phyloP scores from a whole-genome alignment of 2,797 vertebrate genomes.

The Mormyrops boulengeri region DNA sequence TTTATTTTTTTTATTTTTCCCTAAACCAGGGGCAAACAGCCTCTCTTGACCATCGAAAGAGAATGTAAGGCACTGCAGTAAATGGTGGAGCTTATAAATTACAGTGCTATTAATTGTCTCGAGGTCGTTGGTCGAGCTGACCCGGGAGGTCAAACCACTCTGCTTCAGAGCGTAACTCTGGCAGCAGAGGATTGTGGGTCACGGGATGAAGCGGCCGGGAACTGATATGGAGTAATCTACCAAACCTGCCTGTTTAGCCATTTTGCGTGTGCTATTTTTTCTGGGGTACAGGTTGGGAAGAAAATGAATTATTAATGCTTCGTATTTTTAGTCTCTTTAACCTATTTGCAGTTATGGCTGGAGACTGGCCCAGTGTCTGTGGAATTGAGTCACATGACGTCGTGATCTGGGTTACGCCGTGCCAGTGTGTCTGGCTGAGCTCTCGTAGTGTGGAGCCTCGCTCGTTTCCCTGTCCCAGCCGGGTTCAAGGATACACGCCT shows the following conservation, averaged over 20 bases:
- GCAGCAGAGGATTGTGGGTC: neutral
- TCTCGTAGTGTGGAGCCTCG: neutral
- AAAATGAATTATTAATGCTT: conserved; percentile 68
- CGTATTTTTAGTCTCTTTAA: conserved; percentile 68
- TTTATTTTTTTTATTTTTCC: neutral
- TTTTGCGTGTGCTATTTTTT: conserved; percentile 49
- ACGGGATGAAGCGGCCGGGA: conserved; percentile 19
- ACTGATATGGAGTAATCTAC: conserved; percentile 42
- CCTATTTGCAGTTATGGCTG: conserved; percentile 66
- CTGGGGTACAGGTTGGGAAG: conserved; percentile 53
- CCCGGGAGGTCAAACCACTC: conserved; percentile 27
- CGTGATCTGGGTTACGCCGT: conserved; percentile 63
- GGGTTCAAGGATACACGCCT: neutral
- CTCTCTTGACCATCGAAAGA: neutral
- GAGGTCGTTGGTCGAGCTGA: neutral
- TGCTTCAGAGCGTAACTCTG: neutral
- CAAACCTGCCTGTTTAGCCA: conserved; percentile 42
- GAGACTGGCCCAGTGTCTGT: conserved; percentile 57
- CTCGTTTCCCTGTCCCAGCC: neutral
- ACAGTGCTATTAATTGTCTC: neutral
- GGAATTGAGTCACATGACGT: conserved; percentile 59
- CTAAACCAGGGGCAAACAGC: neutral
- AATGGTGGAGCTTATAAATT: neutral
- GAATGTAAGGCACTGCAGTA: neutral
- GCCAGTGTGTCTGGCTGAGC: neutral